Conservation (phyloP, 2,797 vertebrate species). For the Helicolenus hilgendorfi region DNA sequence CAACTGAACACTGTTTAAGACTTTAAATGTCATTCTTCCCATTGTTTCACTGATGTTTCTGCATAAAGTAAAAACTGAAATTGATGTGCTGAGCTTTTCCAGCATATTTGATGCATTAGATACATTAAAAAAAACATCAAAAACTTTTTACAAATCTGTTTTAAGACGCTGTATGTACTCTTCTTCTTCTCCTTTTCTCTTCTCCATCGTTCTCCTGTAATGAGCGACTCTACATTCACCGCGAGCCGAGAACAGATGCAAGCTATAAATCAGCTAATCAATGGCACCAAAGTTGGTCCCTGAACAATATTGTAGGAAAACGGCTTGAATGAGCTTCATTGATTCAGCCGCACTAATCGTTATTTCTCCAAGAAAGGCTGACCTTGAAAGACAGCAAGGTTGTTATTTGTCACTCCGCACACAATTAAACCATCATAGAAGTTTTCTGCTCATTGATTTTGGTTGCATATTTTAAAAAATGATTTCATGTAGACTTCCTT, state of each 20-base stretch:
- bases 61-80: not conserved
- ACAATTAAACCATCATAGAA: not conserved
- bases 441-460: constrained; percentile 44
- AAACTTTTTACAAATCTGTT: not conserved
- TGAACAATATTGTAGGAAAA: constrained; percentile 83
- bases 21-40: not conserved
- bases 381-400: constrained; percentile 71
- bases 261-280: constrained; percentile 81
- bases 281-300: constrained; percentile 81
- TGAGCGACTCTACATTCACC: constrained; percentile 47
- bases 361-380: constrained; percentile 70
- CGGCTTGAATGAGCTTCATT: constrained; percentile 79
- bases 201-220: constrained; percentile 5
- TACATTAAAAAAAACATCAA: not conserved
- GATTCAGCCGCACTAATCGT: constrained; percentile 80
- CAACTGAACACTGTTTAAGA: not conserved
- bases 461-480: constrained; percentile 31
- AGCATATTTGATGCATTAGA: not conserved
- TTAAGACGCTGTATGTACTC: not conserved
- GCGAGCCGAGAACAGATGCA: constrained; percentile 63
- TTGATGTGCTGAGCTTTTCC: not conserved
- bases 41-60: not conserved
- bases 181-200: not conserved
- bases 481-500: constrained; percentile 1
- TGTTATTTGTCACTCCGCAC: constrained; percentile 39